Evolutionary conservation across 2,888 invertebrate species (phyloP).

Genomic region (Nomada lathburiana): DNA sequence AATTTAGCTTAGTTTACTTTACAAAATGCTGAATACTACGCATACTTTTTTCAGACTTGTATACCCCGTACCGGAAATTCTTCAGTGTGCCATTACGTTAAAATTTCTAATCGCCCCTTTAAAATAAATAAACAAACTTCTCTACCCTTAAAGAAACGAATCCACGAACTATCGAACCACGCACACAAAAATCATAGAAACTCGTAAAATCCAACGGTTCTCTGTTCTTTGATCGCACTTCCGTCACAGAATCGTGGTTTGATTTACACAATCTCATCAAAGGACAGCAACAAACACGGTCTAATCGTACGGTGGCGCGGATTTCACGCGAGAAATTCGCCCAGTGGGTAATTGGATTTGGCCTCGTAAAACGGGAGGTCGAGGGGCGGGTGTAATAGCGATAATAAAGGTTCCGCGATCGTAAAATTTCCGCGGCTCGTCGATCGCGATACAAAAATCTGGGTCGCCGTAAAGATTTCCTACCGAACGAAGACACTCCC

Average conservation of each 20-base stretch:
- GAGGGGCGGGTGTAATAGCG: background rate
- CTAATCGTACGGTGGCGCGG: constrained; percentile 32
- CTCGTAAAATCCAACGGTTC: background rate
- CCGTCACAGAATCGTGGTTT: background rate
- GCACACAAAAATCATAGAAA: background rate
- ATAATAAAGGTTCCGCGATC: constrained; percentile 28
- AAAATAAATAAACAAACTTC: too few relatives aligned
- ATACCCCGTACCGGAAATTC: too few relatives aligned
- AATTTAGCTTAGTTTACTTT: too few relatives aligned
- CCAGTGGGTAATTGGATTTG: constrained; percentile 38
- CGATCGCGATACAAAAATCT: background rate
- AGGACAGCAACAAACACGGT: constrained; percentile 4
- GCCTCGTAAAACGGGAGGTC: constrained; percentile 21
- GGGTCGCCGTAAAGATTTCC: background rate
- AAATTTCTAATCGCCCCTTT: too few relatives aligned
- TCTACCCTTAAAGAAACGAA: too few relatives aligned
- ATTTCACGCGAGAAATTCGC: constrained; percentile 2
- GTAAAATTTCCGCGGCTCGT: constrained; percentile 11
- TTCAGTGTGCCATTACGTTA: too few relatives aligned
- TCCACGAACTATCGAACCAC: background rate
- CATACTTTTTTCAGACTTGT: too few relatives aligned
- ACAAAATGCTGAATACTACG: too few relatives aligned
- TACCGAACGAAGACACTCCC: too few relatives aligned
- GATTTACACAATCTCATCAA: constrained; percentile 22
- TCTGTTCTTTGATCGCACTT: constrained; percentile 10